phyloP scores from a whole-genome alignment of 2,797 vertebrate genomes.

The Masticophis lateralis region DNA sequence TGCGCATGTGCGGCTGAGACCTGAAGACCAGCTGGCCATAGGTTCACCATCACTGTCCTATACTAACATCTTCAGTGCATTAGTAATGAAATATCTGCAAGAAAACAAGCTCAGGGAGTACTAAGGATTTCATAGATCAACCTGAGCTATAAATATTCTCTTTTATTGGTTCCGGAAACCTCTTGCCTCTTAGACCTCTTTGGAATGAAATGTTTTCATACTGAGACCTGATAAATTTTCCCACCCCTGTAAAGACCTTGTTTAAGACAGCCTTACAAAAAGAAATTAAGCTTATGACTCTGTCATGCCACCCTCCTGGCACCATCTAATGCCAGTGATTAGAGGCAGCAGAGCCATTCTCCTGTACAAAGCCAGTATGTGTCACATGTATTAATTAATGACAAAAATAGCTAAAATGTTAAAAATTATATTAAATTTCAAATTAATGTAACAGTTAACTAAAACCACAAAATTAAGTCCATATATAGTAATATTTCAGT shows the following conservation, averaged over 20 bases:
- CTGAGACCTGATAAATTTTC: background rate
- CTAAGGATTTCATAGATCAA: background rate
- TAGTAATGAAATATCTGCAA: background rate
- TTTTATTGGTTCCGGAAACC: background rate
- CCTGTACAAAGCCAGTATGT: background rate
- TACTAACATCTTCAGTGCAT: background rate
- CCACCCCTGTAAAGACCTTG: background rate
- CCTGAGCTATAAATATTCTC: background rate
- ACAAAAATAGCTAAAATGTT: background rate
- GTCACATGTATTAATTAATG: background rate
- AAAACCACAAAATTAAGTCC: background rate
- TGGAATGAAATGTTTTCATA: background rate
- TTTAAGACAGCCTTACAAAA: background rate
- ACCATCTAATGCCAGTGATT: background rate
- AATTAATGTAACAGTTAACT: background rate
- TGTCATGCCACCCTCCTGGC: background rate
- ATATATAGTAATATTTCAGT: background rate
- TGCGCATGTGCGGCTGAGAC: too few species aligned
- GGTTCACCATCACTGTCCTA: too few species aligned
- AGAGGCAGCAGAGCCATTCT: background rate
- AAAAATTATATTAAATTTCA: background rate
- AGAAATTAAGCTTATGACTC: background rate
- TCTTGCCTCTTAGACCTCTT: background rate
- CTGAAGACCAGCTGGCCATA: too few species aligned
- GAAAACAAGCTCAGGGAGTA: background rate